phyloP scores from a whole-genome alignment of 2,797 vertebrate genomes.

The Pseudocheirus occidentalis region DNA sequence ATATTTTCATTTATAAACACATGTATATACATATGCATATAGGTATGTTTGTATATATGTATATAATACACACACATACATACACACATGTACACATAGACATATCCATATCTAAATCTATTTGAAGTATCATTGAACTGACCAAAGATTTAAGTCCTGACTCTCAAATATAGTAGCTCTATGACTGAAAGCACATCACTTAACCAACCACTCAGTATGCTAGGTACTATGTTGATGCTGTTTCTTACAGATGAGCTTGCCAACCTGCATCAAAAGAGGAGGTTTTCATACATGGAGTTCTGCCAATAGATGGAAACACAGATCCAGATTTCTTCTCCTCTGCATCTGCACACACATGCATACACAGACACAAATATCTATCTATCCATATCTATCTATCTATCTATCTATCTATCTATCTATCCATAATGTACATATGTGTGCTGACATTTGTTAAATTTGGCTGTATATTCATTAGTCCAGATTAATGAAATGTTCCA shows the following conservation, averaged over 20 bases:
- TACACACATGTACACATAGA: background rate
- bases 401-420: too few species aligned
- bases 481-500: background rate
- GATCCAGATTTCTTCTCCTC: background rate
- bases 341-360: background rate
- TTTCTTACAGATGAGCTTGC: background rate
- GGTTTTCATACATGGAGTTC: background rate
- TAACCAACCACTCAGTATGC: background rate
- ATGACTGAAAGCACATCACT: background rate
- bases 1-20: background rate
- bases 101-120: background rate
- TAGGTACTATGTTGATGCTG: background rate
- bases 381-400: too few species aligned
- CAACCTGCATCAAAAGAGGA: background rate
- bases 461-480: background rate
- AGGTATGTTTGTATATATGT: too few species aligned
- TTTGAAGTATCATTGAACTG: background rate
- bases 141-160: background rate
- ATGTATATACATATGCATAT: too few species aligned
- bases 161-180: background rate
- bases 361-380: background rate
- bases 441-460: background rate
- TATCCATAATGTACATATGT: background rate
- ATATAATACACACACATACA: background rate
- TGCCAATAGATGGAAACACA: background rate